A percentile compares a stretch with the other conserved stretches of the same genome.
Conservation (phyloP, 2,113 vertebrate species). For the Fulica atra region DNA sequence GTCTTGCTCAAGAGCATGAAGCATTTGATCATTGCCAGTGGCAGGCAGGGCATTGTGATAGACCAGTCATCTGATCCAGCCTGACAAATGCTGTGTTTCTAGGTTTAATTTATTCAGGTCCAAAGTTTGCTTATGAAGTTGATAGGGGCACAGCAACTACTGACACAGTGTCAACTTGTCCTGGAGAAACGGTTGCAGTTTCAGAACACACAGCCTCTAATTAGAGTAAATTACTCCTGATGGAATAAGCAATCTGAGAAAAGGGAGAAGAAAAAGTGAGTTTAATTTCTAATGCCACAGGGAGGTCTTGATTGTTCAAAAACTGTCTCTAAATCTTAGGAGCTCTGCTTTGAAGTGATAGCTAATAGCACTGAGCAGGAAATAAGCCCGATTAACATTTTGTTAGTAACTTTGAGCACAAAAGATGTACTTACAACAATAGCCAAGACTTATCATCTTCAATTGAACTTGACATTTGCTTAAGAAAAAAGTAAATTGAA, state of each 20-base stretch:
- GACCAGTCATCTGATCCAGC: neutral
- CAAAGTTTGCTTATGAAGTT: conserved; percentile 55
- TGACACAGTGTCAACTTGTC: conserved; percentile 22
- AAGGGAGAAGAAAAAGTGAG: conserved; percentile 55
- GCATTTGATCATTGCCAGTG: neutral
- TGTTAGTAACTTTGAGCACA: conserved; percentile 59
- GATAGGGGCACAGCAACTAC: conserved; percentile 16
- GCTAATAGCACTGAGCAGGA: conserved; percentile 54
- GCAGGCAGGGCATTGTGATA: neutral
- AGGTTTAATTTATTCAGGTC: conserved; percentile 30
- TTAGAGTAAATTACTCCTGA: conserved; percentile 74
- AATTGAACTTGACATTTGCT: conserved; percentile 44
- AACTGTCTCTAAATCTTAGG: conserved; percentile 65
- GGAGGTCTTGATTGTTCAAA: conserved; percentile 61
- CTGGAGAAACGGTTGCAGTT: conserved; percentile 62
- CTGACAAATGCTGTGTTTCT: conserved; percentile 37
- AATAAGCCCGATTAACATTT: conserved; percentile 71
- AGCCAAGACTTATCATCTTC: conserved; percentile 47
- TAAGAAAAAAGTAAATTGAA: conserved; percentile 49
- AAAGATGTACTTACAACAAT: conserved; percentile 63
- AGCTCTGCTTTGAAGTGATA: conserved; percentile 61
- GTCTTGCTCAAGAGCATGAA: conserved; percentile 1
- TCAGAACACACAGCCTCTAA: conserved; percentile 68
- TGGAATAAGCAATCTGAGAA: conserved; percentile 70
- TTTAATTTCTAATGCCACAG: conserved; percentile 70